Conservation (phyloP, 2,888 invertebrate genomes). For the Melinopterus prodromus region DNA sequence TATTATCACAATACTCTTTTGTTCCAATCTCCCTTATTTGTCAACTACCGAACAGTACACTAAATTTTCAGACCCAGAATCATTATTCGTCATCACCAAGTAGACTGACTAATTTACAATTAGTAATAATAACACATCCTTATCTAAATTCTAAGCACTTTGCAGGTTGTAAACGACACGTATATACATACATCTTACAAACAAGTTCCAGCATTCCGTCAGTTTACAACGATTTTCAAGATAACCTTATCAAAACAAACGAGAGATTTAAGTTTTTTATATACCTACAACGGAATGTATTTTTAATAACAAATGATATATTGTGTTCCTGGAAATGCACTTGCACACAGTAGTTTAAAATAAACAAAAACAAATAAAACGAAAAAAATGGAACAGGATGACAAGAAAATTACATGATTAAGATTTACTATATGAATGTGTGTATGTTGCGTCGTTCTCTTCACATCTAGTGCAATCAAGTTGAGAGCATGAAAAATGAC, state of each 20-base stretch:
- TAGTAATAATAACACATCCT: not conserved
- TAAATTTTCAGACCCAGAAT: no score
- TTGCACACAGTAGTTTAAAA: not conserved
- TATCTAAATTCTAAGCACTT: not conserved
- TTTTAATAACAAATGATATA: not conserved
- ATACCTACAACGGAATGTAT: not conserved
- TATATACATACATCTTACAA: not conserved
- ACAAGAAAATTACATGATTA: not conserved
- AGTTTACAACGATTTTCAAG: not conserved
- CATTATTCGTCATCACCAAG: no score
- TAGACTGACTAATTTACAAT: not conserved
- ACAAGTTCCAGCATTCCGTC: not conserved
- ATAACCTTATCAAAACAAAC: not conserved
- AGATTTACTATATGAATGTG: no score
- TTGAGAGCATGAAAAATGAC: not conserved
- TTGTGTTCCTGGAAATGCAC: not conserved
- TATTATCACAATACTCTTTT: no score
- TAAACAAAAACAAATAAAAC: not conserved
- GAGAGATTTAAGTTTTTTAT: not conserved
- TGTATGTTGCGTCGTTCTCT: no score
- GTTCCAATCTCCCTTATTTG: no score
- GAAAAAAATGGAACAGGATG: not conserved
- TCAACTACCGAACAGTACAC: no score
- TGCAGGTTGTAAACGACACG: not conserved
- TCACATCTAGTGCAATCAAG: not conserved